Percentiles rank a stretch among this genome's conserved stretches.
Conservation (phyloP, 2,888 invertebrate species). For the Apocheima hispidaria region DNA sequence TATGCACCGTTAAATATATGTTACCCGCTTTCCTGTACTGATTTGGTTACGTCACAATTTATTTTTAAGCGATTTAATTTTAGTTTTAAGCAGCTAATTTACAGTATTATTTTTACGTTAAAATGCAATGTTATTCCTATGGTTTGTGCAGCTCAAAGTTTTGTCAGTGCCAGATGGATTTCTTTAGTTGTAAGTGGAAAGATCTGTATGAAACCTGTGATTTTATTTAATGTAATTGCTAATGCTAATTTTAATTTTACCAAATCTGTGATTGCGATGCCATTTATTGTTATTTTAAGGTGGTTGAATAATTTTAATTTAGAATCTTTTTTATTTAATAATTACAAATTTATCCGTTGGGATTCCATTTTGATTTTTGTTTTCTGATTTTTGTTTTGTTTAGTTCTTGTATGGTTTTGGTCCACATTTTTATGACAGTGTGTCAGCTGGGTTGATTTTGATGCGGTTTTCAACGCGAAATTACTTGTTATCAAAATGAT, state of each 20-base stretch:
- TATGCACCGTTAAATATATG: slow-evolving; percentile 31
- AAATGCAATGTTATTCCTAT: slow-evolving; percentile 8
- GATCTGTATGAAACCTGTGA: slow-evolving; percentile 75
- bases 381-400: slow-evolving; percentile 56
- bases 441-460: neutral
- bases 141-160: slow-evolving; percentile 22
- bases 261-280: slow-evolving; percentile 80
- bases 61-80: slow-evolving; percentile 49
- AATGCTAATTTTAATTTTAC: slow-evolving; percentile 60
- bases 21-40: slow-evolving; percentile 76
- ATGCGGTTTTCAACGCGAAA: neutral
- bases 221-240: slow-evolving; percentile 72
- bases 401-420: slow-evolving; percentile 45
- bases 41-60: slow-evolving; percentile 65
- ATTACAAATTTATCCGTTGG: slow-evolving; percentile 42
- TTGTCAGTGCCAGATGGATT: slow-evolving; percentile 1
- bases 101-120: slow-evolving; percentile 63
- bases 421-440: slow-evolving; percentile 33
- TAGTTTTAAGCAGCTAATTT: slow-evolving; percentile 52
- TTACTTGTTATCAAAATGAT: neutral
- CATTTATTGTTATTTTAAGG: slow-evolving; percentile 71
- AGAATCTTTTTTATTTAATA: slow-evolving; percentile 56
- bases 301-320: slow-evolving; percentile 66
- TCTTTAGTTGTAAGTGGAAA: slow-evolving; percentile 70
- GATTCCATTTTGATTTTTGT: slow-evolving; percentile 49